phyloP scores from a whole-genome alignment of 1,140 invertebrate genomes.

The Glossosoma conforme region DNA sequence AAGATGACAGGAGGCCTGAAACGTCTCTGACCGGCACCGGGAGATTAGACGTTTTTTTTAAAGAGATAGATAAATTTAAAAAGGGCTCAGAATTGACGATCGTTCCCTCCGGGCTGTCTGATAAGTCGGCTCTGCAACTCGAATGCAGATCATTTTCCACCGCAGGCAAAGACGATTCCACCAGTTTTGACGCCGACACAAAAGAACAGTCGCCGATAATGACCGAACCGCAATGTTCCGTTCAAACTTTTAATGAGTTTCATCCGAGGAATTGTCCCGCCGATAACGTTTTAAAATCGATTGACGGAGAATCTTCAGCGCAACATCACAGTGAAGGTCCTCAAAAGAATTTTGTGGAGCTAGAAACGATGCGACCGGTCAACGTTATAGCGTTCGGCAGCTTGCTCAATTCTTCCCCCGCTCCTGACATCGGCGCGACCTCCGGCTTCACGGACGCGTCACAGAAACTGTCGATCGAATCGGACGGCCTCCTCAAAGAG shows the following conservation, averaged over 20 bases:
- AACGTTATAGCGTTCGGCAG: constrained; percentile 45
- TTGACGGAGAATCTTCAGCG: constrained; percentile 1
- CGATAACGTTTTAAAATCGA: constrained; percentile 4
- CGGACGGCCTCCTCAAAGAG: constrained; percentile 41
- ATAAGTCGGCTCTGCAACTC: not conserved
- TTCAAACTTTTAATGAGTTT: constrained; percentile 22
- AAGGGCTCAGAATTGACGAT: constrained; percentile 1
- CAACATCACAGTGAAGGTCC: too few relatives aligned
- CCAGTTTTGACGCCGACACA: constrained; percentile 42
- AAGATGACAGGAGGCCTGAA: too few relatives aligned
- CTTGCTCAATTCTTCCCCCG: constrained; percentile 36
- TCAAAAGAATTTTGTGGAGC: constrained; percentile 32
- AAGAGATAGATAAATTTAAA: constrained; percentile 16
- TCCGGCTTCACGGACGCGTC: constrained; percentile 31
- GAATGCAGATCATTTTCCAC: not conserved
- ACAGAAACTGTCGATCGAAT: constrained; percentile 18
- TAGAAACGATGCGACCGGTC: constrained; percentile 41
- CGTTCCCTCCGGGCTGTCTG: not conserved
- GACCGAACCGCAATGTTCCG: constrained; percentile 37
- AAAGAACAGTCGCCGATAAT: constrained; percentile 45
- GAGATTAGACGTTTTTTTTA: constrained; percentile 13
- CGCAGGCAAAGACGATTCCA: constrained; percentile 17
- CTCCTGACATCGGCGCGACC: constrained; percentile 36
- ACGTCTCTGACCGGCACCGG: not conserved
- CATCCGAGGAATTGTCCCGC: constrained; percentile 11